Evolutionary conservation across 2,797 vertebrate genomes (phyloP), one percentile per base, ranked within the genome.

Genomic region (Ataeniobius toweri): DNA sequence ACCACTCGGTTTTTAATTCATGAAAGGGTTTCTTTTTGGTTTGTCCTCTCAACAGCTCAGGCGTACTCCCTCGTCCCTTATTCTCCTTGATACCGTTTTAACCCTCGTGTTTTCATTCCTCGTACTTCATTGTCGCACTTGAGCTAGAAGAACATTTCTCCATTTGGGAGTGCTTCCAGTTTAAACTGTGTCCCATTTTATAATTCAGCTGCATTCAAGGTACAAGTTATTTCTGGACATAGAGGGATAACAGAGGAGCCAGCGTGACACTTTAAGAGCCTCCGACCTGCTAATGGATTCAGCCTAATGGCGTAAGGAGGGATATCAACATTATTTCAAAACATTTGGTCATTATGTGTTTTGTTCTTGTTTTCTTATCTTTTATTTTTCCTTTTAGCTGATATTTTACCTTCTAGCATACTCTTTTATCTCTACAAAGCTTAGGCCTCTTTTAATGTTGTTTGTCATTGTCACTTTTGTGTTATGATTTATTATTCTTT

Each of bases 1-100:
- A 91, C 92, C 92, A 88, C 58, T 63, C 89, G 84, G 87, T 92
- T 92, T 90, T 93, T 94, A 93, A 93, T 94, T 94, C 89, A 93
- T 92, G 88, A 94, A 88, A 87, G 84, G 72, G 84, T 86, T 92
- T 89, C 75, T 87, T 82, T 74, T 76, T 78, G 80, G 76, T 75
- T 80, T 73, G 81, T 81, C 74, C 78, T 56, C 77, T 83, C 51
- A 50, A 65, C 89, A 86, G 81, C 85, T 83, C 83, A 73, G 20
- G 0, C 80, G 87, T 86, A 79, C 85, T 76, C 67, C 81, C 88
- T 83, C 78, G 70, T 85, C 77, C 48, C 77, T 58, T 75, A 81
- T 87, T 89, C 85, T 87, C 48, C 78, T 81, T 86, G 85, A 71
- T 78, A 61, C 78, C 76, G 46, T 85, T 76, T 82, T 58, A 75